Conservation (phyloP, 2,797 vertebrate species). For the Microctenopoma stevenorrisi region DNA sequence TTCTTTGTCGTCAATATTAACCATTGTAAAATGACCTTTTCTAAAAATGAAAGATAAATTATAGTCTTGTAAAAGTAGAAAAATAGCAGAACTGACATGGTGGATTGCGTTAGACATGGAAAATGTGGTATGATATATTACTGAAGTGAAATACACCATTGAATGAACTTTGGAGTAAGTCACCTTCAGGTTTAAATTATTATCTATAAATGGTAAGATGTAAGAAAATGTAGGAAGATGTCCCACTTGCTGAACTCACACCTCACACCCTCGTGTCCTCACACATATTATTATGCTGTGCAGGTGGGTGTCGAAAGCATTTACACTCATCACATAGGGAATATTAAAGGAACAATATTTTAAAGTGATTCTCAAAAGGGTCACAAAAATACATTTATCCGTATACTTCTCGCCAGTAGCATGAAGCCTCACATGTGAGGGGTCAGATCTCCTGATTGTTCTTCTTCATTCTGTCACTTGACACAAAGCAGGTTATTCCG, state of each 20-base stretch:
- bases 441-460: constrained; percentile 4
- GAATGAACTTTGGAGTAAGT: constrained; percentile 22
- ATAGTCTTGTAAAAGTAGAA: too few relatives aligned
- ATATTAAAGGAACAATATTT: constrained; percentile 9
- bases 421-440: neutral
- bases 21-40: too few relatives aligned
- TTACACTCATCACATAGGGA: constrained; percentile 47
- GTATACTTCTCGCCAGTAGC: constrained; percentile 8
- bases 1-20: too few relatives aligned
- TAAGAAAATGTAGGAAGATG: constrained; percentile 27
- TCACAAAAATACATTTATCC: constrained; percentile 18
- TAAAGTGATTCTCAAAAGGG: constrained; percentile 37
- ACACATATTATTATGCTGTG: constrained; percentile 52
- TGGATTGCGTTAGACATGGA: neutral
- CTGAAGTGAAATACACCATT: neutral
- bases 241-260: constrained; percentile 50
- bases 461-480: neutral
- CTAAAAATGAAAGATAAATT: too few relatives aligned
- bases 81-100: too few relatives aligned
- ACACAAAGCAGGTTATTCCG: neutral
- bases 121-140: neutral
- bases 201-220: constrained; percentile 18
- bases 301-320: constrained; percentile 40
- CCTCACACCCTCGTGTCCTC: constrained; percentile 52
- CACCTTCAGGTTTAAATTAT: neutral